phyloP scores from a whole-genome alignment of 1,140 invertebrate genomes.

The Hestina assimilis region DNA sequence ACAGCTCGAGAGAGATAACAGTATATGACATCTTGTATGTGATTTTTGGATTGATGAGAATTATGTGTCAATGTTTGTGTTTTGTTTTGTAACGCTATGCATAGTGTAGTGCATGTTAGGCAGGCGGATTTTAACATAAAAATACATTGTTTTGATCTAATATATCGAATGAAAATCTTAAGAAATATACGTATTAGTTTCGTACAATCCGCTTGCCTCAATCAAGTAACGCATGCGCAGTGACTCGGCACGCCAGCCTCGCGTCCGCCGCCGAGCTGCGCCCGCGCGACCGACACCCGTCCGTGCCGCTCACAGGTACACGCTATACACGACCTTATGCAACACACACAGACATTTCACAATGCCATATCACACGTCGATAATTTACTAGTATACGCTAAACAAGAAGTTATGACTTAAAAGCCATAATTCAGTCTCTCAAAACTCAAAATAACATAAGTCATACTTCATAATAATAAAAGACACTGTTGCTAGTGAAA shows the following conservation, averaged over 20 bases:
- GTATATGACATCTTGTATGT: conserved; percentile 1
- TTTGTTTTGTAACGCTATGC: conserved; percentile 60
- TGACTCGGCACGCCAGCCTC: conserved; percentile 71
- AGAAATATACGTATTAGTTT: neutral
- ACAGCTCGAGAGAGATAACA: neutral
- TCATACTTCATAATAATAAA: no score
- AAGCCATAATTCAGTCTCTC: no score
- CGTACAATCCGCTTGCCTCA: conserved; percentile 13
- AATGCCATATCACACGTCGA: no score
- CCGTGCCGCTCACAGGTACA: conserved; percentile 60
- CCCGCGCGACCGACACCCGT: conserved; percentile 45
- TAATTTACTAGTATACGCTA: no score
- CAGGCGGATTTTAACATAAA: conserved; percentile 20
- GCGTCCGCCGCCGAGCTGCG: conserved; percentile 59
- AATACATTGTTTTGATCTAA: no score
- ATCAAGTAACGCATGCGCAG: conserved; percentile 64
- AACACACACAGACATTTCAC: neutral
- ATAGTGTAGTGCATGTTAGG: conserved; percentile 72
- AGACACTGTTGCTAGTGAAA: no score
- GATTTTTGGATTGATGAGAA: conserved; percentile 11
- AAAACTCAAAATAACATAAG: no score
- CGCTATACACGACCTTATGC: conserved; percentile 6
- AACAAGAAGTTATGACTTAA: no score
- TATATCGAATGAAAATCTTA: neutral
- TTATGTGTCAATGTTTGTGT: conserved; percentile 42